phyloP scores from a whole-genome alignment of 2,888 invertebrate genomes.

The Dasypolia templi region DNA sequence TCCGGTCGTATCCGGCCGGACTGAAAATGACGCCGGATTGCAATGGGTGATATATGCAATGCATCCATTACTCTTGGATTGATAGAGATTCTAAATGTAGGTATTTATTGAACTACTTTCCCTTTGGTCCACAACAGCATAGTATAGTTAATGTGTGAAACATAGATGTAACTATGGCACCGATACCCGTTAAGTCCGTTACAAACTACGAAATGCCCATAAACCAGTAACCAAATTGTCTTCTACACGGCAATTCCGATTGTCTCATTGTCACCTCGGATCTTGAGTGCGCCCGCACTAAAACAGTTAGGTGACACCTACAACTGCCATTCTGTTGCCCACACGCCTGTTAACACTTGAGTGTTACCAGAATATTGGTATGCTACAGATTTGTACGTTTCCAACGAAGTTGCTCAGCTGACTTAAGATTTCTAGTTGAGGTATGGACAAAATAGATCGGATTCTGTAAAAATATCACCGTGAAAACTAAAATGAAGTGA shows the following conservation, averaged over 20 bases:
- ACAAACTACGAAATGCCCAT: neutral
- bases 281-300: conserved; percentile 18
- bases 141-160: neutral
- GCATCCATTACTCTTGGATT: no score
- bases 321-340: conserved; percentile 35
- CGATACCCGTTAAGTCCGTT: neutral
- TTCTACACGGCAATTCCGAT: conserved; percentile 16
- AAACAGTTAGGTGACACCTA: conserved; percentile 55
- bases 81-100: no score
- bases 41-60: no score
- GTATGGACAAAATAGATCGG: no score
- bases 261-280: conserved; percentile 52
- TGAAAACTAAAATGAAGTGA: no score
- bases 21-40: no score
- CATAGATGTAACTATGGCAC: neutral
- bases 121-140: neutral
- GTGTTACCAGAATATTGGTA: conserved; percentile 23
- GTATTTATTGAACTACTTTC: no score
- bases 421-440: no score
- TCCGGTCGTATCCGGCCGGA: no score
- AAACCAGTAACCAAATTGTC: conserved; percentile 19
- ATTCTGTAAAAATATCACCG: no score
- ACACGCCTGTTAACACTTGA: conserved; percentile 36
- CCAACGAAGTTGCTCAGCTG: no score
- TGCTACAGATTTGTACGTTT: neutral